Evolutionary conservation across 35 echinoderm and acorn worm species (phyloP).

Genomic region (Ptychodera flava): DNA sequence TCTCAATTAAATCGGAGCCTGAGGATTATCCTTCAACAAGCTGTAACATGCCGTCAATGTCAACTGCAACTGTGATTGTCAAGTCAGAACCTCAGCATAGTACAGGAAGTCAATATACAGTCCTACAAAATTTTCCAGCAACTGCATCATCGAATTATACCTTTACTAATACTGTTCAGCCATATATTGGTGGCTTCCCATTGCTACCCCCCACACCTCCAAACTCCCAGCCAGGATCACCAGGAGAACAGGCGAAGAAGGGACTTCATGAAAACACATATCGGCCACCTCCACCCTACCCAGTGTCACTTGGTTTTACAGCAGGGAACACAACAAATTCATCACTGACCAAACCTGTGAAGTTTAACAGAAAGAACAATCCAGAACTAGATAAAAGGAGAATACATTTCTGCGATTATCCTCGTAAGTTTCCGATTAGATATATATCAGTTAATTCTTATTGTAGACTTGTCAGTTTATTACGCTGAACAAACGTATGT

Average conservation of each 20-base stretch:
- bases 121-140: neutral
- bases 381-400: conserved; percentile 91
- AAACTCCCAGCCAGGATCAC: conserved; percentile 87
- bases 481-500: no score
- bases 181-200: neutral
- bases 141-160: neutral
- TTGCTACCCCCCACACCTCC: conserved; percentile 79
- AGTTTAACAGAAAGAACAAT: conserved; percentile 92
- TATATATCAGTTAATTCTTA: no score
- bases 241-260: conserved; percentile 47
- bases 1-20: conserved; percentile 51
- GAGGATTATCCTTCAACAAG: conserved; percentile 31
- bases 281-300: conserved; percentile 85
- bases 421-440: conserved; percentile 53
- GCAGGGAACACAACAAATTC: conserved; percentile 30
- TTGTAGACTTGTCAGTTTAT: no score
- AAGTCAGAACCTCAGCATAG: neutral
- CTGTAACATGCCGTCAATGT: conserved; percentile 16
- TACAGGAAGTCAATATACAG: neutral
- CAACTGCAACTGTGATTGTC: neutral
- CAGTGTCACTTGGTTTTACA: conserved; percentile 40
- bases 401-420: conserved; percentile 88
- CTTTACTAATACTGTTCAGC: neutral
- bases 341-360: conserved; percentile 17
- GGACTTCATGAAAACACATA: conserved; percentile 14